Evolutionary conservation across 2,113 vertebrate genomes (phyloP), one percentile per base, ranked within the genome.

Genomic region (Nettapus auritus): DNA sequence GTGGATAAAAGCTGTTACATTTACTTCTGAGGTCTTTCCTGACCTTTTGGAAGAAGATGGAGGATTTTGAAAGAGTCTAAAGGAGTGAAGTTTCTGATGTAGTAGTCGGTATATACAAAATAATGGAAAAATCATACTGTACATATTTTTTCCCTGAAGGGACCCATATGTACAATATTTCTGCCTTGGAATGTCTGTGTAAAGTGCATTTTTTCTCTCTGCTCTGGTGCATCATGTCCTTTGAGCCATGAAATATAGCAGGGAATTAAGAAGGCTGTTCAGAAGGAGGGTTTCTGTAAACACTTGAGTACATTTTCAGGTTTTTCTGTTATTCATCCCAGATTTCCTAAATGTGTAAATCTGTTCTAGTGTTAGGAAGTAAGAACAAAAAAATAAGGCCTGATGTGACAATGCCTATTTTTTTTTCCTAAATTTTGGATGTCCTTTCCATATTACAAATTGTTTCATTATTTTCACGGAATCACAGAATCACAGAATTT

Each of bases 81-180:
- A 38, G 88, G 53, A 88, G 3, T 50, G 18, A 77, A 78, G 33
- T 13, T 92, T 88, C 79, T 88, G 11, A 67, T 71, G 23, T 53
- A 78, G 38, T 23, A 63, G n/a, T 19, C 89, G 33, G 16, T 57
- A 84, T 84, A 93, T 29, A 83, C 2, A 17, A 86, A 94, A 88
- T 31, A 77, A 82, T 64, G 33, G 34, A 88, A 91, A 92, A 96
- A 78, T 93, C 28, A 34, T 25, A 33, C 34, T 71, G 86, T 82
- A 83, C 90, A 90, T 88, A 90, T 86, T 96, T 96, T 96, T 93
- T 76, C 92, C 92, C 93, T 81, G 82, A 94, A 95, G 86, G 86
- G 52, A 78, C 53, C 26, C 87, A 95, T 95, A 91, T 92, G 92
- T 31, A 83, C 88, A 75, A 78, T 48, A 82, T 76, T 91, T 96